A percentile compares a stretch with the other conserved stretches of the same genome.
phyloP scores from a whole-genome alignment of 2,888 invertebrate species.

The Nomada lathburiana region DNA sequence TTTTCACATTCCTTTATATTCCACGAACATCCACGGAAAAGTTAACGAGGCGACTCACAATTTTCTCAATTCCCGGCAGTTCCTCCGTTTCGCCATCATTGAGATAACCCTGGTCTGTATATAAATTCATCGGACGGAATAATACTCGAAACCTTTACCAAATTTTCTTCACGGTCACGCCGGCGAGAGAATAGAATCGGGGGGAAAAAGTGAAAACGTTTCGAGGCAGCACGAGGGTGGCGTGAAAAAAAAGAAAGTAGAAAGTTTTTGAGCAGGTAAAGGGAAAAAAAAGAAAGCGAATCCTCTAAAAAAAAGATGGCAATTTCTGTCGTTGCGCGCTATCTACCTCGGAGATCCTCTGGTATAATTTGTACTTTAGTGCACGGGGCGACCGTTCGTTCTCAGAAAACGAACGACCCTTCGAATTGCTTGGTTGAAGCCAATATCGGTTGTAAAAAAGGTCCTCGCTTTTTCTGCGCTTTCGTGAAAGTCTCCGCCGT shows the following conservation, averaged over 20 bases:
- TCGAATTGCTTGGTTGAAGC: slow-evolving; percentile 55
- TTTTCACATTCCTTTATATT: slow-evolving; percentile 31
- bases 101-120: neutral
- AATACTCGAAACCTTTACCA: neutral
- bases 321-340: slow-evolving; percentile 44
- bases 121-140: neutral
- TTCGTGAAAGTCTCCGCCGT: slow-evolving; percentile 51
- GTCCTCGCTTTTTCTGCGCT: slow-evolving; percentile 64
- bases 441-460: slow-evolving; percentile 68
- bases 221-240: slow-evolving; percentile 4
- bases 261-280: slow-evolving; percentile 71
- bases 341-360: slow-evolving; percentile 54
- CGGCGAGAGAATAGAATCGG: too few species aligned
- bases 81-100: neutral
- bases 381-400: slow-evolving; percentile 63
- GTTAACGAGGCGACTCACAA: slow-evolving; percentile 40
- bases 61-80: slow-evolving; percentile 13
- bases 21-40: neutral
- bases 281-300: slow-evolving; percentile 7
- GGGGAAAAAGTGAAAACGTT: slow-evolving; percentile 37
- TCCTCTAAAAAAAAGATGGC: slow-evolving; percentile 36
- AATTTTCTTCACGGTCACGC: neutral
- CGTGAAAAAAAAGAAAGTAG: slow-evolving; percentile 69
- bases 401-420: slow-evolving; percentile 65
- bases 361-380: slow-evolving; percentile 70